These are phyloP conservation scores for Phrynocephalus guinanensis DNA, from an alignment of 2,797 vertebrate species.

Conservation along the genomic window DNA sequence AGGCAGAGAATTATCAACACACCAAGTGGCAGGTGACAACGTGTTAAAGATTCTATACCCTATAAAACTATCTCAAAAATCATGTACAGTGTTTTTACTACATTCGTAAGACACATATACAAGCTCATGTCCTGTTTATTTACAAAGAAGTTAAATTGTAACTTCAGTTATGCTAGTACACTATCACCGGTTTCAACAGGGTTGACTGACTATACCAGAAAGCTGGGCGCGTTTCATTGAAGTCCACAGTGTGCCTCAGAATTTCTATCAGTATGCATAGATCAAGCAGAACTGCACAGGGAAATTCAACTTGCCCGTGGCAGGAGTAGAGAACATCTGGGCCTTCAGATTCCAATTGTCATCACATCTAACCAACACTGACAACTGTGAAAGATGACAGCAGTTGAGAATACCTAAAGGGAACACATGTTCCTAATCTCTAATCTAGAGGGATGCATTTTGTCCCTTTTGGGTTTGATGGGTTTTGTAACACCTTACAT, in stretches of 20 bases:
- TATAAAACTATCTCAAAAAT: conserved; percentile 64
- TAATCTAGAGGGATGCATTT: not conserved
- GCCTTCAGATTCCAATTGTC: too few species aligned
- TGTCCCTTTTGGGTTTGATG: conserved; percentile 26
- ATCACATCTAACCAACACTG: too few species aligned
- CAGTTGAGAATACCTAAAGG: too few species aligned
- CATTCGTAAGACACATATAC: conserved; percentile 66
- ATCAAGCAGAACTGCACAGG: too few species aligned
- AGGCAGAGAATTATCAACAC: conserved; percentile 72
- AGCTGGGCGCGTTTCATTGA: conserved; percentile 41
- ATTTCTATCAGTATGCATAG: not conserved
- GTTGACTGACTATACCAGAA: conserved; percentile 44
- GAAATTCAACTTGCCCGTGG: too few species aligned
- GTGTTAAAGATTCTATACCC: conserved; percentile 60
- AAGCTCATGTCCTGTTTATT: conserved; percentile 35
- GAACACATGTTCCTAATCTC: not conserved
- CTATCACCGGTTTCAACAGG: conserved; percentile 47
- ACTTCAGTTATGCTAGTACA: conserved; percentile 47
- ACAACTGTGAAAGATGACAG: too few species aligned
- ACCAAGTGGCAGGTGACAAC: conserved; percentile 70
- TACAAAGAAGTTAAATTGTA: conserved; percentile 54
- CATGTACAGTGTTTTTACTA: conserved; percentile 77
- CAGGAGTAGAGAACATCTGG: too few species aligned
- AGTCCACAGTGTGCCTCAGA: conserved; percentile 44
- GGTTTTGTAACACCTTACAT: not conserved